Evolutionary conservation across 1,140 invertebrate genomes (phyloP), one percentile per base, ranked within the genome.

Genomic region (Ladona fulva): DNA sequence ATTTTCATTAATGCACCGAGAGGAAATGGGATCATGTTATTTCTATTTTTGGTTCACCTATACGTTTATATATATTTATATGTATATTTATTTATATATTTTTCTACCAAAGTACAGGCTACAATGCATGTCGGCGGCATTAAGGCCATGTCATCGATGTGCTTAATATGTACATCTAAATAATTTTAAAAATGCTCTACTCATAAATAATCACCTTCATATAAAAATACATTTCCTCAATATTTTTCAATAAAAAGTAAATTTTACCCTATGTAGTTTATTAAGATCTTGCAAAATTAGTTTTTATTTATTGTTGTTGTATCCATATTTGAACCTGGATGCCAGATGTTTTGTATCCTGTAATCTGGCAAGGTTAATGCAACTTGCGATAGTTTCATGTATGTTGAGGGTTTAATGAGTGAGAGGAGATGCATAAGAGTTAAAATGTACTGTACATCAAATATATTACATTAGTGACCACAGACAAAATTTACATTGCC

Each of bases 131-230:
- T 66, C 52, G 52, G 52, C 52, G 52, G 52, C 52, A 66, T 3
- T 66, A 66, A 66, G 52, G 52, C 52, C 52, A 66, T 66, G 52
- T 66, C 52, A 66, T 66, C 52, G 52, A 66, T 66, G 52, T 66
- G 52, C 52, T 66, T 66, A 66, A 66, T 66, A 66, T 66, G 52
- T 66, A 66, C 52, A 66, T 66, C 52, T 66, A 66, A 66, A 66
- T 66, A 66, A 66, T 66, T 66, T 66, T 66, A 66, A 66, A 66
- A 66, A 66, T 66, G 52, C 52, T 66, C 52, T 66, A 66, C 16
- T 6, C 52, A 66, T 66, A 66, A 66, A 66, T 66, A 66, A 66
- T 66, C n/a, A 66, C 14, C n/a, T 66, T 66, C 52, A 66, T 66
- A 66, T 66, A 66, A 66, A 66, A 66, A 66, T 66, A 66, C 52